Percentiles rank a stretch among this genome's conserved stretches.
These are phyloP conservation scores for Telenomus remus DNA, from an alignment of 1,140 invertebrate genomes.

Conservation along the genomic window DNA sequence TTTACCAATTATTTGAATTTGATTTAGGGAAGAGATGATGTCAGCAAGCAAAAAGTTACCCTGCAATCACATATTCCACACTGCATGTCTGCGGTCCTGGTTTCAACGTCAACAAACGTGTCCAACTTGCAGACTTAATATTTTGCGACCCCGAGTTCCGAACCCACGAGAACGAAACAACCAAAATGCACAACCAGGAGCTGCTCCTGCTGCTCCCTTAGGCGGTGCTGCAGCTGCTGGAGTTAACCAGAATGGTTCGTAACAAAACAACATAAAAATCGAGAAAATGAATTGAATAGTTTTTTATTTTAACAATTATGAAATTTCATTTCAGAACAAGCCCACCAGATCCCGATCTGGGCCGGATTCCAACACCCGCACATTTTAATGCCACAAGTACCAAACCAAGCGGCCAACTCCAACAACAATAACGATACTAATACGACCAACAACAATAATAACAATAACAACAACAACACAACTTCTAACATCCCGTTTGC, in stretches of 20 bases:
- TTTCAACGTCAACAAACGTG: slow-evolving; percentile 99
- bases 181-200: slow-evolving; percentile 58
- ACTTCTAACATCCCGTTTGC: slow-evolving; percentile 58
- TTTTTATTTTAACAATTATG: not conserved
- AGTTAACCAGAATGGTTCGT: slow-evolving; percentile 62
- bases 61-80: slow-evolving; percentile 99
- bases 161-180: slow-evolving; percentile 44
- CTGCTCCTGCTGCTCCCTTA: slow-evolving; percentile 69
- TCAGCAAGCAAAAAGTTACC: slow-evolving; percentile 96
- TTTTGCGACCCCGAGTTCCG: slow-evolving; percentile 78
- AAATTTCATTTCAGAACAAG: slow-evolving; percentile 54
- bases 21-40: slow-evolving; percentile 78
- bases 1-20: slow-evolving; percentile 37
- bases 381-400: slow-evolving; percentile 49
- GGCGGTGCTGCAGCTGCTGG: slow-evolving; percentile 66
- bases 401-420: slow-evolving; percentile 29
- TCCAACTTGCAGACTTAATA: slow-evolving; percentile 98
- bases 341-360: slow-evolving; percentile 68
- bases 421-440: slow-evolving; percentile 46
- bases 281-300: not conserved
- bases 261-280: too few relatives aligned
- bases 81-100: slow-evolving; percentile 98
- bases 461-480: slow-evolving; percentile 51
- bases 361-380: slow-evolving; percentile 65
- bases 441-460: slow-evolving; percentile 30